Base-by-base conservation (phyloP, 1,140 invertebrate genomes). In the Zaprionus camerounensis region DNA sequence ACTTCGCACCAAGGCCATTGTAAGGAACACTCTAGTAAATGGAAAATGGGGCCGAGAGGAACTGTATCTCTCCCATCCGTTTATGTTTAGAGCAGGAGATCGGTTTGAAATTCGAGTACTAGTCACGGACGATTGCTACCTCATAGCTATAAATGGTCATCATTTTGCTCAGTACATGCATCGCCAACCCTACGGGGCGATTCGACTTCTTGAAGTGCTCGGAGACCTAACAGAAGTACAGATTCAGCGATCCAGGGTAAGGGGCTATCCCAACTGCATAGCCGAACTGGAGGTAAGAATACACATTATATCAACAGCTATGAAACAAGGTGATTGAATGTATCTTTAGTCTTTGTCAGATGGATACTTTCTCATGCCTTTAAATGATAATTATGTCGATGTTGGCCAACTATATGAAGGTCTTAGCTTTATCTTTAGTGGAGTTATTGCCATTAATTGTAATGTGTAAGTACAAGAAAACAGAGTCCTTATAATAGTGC, bases 381-480 rank as follows among this genome's bases (percentile, higher is more conserved):
- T 66, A 4, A 15, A 28, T 11, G 53, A 34, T 1, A 26, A 70
- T 20, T 17, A 5, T 4, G 55, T 41, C 0, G 51, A 82, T 44
- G 71, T 92, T 26, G 82, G 78, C 1, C 22, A 69, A 13, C 36
- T 91, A 3, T 57, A 53, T 24, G 91, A 91, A 49, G 91, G 91
- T 13, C 31, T 83, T 15, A 91, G 87, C 51, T 92, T 83, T n/a
- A 81, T 85, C 22, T 58, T 92, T 11, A 86, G 77, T 24, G 91
- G 91, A 2, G 59, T 20, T 38, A 74, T 91, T 17, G 24, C 70
- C 11, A 67, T 78, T 4, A 79, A 91, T 49, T 90, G 90, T n/a
- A 76, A 92, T 24, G 62, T 82, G 91, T 91, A 80, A 68, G 71
- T 36, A 22, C 0, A n/a, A n/a, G 4, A 17, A 17, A n/a, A 12